Base-by-base conservation (phyloP, 2,888 invertebrate genomes). In the Ornithoptera alexandrae region DNA sequence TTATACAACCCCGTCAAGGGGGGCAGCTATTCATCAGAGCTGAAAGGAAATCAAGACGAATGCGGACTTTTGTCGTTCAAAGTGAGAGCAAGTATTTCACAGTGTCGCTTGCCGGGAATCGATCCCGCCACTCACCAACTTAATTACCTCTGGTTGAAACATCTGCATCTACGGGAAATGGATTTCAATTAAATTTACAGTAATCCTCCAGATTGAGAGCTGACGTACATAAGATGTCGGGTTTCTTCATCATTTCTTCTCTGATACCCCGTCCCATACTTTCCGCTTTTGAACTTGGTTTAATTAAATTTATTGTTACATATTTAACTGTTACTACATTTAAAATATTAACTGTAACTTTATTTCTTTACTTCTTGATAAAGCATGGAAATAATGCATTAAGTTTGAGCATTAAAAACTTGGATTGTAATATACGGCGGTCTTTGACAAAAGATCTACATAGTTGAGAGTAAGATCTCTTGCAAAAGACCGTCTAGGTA, bases 71-170 rank as follows among this genome's bases (percentile, higher is more conserved):
- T 67, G 63, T 62, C 36, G 24, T 63, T 36, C 24, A 22, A 70
- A 59, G 8, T 46, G 18, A 20, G n/a, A 20, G 30, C 36, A 66
- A 57, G 50, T 65, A 66, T 66, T 69, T 69, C 62, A 50, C 71
- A 71, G 64, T 73, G 72, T 75, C 76, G 75, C 78, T 76, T 79
- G 79, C 81, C 79, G 76, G 75, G 78, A 79, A 78, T 76, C 79
- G 77, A 80, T 80, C 78, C 73, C 73, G 74, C 75, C 73, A 71
- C 77, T 76, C 76, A 76, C 75, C 78, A 75, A 75, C 81, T 87
- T 84, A 85, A 87, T 87, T 86, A 82, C 77, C 77, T 76, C 76
- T 73, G 76, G 70, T 72, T 71, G 76, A 70, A 83, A 80, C 88
- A 87, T 81, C 86, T 88, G 86, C 77, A 86, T 72, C 74, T 62